A percentile compares a stretch with the other conserved stretches of the same genome.
phyloP scores from a whole-genome alignment of 2,888 invertebrate species.

The Operophtera brumata region DNA sequence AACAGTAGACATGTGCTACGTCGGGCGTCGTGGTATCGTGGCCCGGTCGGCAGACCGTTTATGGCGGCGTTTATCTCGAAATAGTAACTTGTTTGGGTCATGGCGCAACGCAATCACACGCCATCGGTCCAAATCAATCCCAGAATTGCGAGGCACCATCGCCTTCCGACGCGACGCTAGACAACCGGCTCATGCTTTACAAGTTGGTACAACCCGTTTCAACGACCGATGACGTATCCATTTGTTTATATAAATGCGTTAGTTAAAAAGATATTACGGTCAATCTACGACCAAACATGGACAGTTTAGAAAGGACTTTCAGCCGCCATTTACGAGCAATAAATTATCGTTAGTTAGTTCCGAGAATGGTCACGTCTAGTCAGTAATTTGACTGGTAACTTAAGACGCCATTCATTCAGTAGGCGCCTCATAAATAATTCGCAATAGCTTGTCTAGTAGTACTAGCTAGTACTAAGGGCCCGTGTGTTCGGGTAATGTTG shows the following conservation, averaged over 20 bases:
- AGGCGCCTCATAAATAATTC: slow-evolving; percentile 61
- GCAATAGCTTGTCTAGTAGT: slow-evolving; percentile 49
- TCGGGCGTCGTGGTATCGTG: slow-evolving; percentile 47
- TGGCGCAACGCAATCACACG: slow-evolving; percentile 68
- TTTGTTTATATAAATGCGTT: slow-evolving; percentile 37
- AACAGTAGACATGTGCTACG: slow-evolving; percentile 41
- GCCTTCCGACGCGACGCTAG: slow-evolving; percentile 30
- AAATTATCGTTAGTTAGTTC: slow-evolving; percentile 39
- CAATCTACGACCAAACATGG: slow-evolving; percentile 39
- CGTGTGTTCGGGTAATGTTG: slow-evolving; percentile 53
- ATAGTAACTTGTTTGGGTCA: slow-evolving; percentile 78
- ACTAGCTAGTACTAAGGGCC: slow-evolving; percentile 31
- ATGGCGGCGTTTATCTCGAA: slow-evolving; percentile 77
- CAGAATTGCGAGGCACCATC: slow-evolving; percentile 49
- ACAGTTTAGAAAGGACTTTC: slow-evolving; percentile 43
- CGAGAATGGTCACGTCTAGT: slow-evolving; percentile 42
- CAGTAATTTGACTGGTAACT: slow-evolving; percentile 45
- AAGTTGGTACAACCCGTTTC: slow-evolving; percentile 24
- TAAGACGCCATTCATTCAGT: slow-evolving; percentile 49
- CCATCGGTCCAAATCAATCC: slow-evolving; percentile 68
- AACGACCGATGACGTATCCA: slow-evolving; percentile 32
- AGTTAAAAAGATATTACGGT: slow-evolving; percentile 38
- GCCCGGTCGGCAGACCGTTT: slow-evolving; percentile 61
- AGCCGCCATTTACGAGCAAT: slow-evolving; percentile 31
- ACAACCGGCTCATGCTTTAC: slow-evolving; percentile 22